phyloP scores from a whole-genome alignment of 2,888 invertebrate genomes.

The Autographa pulchrina region DNA sequence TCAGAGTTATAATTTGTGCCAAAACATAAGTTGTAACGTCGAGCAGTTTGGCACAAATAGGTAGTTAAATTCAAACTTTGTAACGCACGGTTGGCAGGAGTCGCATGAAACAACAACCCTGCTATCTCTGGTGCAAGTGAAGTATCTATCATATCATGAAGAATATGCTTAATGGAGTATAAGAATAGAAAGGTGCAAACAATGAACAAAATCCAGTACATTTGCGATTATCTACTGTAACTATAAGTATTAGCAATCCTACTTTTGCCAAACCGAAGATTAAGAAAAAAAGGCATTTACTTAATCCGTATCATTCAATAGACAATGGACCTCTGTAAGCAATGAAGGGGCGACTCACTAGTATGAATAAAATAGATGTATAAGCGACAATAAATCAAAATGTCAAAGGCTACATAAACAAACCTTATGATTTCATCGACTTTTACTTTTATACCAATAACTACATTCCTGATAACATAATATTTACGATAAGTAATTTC shows the following conservation, averaged over 20 bases:
- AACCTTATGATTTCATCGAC: slow-evolving; percentile 42
- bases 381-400: slow-evolving; percentile 27
- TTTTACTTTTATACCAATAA: slow-evolving; percentile 52
- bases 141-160: too few species aligned
- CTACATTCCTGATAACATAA: slow-evolving; percentile 23
- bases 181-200: too few species aligned
- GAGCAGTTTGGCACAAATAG: slow-evolving; percentile 34
- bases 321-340: background rate
- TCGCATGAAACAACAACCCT: background rate
- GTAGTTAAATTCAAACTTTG: slow-evolving; percentile 42
- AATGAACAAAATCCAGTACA: too few species aligned
- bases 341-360: slow-evolving; percentile 3
- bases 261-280: background rate
- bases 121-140: too few species aligned
- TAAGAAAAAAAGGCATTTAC: background rate
- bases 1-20: slow-evolving; percentile 14
- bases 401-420: slow-evolving; percentile 49
- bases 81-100: background rate
- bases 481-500: slow-evolving; percentile 32
- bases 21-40: slow-evolving; percentile 34
- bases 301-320: background rate
- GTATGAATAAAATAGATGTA: slow-evolving; percentile 3
- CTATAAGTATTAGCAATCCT: too few species aligned
- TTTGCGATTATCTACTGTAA: too few species aligned
- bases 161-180: too few species aligned